A percentile compares a stretch with the other conserved stretches of the same genome.
Evolutionary conservation across 1,140 invertebrate species (phyloP).

Genomic region (Physella acuta): DNA sequence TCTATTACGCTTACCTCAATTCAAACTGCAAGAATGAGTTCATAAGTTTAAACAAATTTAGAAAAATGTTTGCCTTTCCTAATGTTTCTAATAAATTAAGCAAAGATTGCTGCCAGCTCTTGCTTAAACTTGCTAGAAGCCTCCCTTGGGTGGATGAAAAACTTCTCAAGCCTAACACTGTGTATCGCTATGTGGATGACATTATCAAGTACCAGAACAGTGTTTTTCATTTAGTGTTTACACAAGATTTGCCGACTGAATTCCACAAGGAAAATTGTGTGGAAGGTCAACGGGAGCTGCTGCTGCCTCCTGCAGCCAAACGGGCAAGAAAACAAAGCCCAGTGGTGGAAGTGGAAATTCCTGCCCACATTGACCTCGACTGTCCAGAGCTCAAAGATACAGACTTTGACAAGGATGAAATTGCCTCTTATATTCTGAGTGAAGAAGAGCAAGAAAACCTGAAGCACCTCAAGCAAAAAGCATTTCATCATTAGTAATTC

Average conservation of each 20-base stretch:
- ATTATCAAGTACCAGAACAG: conserved; percentile 13
- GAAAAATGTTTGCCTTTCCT: not conserved
- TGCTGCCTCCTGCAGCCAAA: not conserved
- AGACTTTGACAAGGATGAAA: conserved; percentile 17
- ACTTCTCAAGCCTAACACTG: not conserved
- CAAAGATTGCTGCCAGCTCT: not conserved
- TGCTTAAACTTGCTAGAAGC: conserved; percentile 5
- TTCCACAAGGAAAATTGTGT: not conserved
- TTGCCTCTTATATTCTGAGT: conserved; percentile 12
- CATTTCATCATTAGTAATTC: too few relatives aligned
- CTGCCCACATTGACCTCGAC: conserved; percentile 1
- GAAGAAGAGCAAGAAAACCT: conserved; percentile 7
- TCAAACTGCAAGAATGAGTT: not conserved
- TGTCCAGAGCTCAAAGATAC: not conserved
- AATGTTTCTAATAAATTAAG: not conserved
- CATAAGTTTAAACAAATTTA: conserved; percentile 1
- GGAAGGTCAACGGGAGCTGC: not conserved
- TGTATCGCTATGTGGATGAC: conserved; percentile 12
- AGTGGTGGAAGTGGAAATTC: not conserved
- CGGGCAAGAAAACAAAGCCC: not conserved
- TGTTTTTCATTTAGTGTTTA: conserved; percentile 15
- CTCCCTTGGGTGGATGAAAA: conserved; percentile 14
- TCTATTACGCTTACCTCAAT: conserved; percentile 19
- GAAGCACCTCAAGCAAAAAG: not conserved
- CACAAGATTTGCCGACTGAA: not conserved